Base-by-base conservation (phyloP, 2,797 vertebrate genomes). In the Oophaga sylvatica region DNA sequence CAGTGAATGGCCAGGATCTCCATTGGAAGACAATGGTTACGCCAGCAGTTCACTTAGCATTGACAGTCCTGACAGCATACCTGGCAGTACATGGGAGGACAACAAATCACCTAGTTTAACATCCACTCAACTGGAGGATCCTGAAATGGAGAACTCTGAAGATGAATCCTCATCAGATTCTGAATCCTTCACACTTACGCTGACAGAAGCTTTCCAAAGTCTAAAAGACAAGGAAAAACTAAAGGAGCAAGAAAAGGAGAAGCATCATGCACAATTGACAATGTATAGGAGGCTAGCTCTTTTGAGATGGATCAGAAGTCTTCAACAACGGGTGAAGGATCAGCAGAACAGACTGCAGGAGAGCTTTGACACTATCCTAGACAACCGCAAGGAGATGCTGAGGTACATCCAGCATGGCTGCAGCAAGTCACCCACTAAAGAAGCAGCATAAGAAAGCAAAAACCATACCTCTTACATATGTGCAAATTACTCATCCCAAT, bases 261-360 rank as follows among this genome's bases (percentile, higher is more conserved):
- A 97, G 92, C 97, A 99, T 89, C 98, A 98, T 41, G 93, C 96
- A 85, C 98, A 98, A 93, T 92, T 99, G 92, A 97, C 97, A 93
- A 99, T 99, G 98, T 99, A 99, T 92, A 97, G 98, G 13, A 97
- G 98, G 17, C 92, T 99, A 94, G 97, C 97, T 0, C 94, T 99
- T 91, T 96, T 99, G 90, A 97, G 97, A 90, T 99, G 97, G 97
- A 96, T 99, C 88, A 96, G 97, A 53, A 94, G 96, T 73, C 95
- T 99, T 89, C 97, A 98, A 94, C 91, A 94, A 91, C 96, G 93
- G 0, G 92, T 99, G 19, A 94, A 95, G 89, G 96, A 98, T 90
- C 98, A 99, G 93, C 98, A 99, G 95, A 96, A 96, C 94, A 96
- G 97, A 2, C 92, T 99, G 91, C 98, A 99, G 93, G 96, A 96